phyloP scores from a whole-genome alignment of 2,797 vertebrate species.

The Sebastes wilsoni region DNA sequence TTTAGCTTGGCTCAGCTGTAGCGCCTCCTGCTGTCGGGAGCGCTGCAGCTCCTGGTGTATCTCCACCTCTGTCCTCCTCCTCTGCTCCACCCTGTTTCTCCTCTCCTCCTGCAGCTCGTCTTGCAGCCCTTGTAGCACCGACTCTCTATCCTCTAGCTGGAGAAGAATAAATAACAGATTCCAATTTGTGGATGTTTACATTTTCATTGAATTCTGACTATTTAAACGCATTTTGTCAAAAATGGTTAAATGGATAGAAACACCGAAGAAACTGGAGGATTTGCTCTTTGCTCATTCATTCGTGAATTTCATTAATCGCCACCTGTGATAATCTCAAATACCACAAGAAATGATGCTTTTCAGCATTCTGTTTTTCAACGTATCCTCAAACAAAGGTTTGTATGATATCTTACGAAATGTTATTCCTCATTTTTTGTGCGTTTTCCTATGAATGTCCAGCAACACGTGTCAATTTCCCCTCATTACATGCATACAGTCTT shows the following conservation, averaged over 20 bases:
- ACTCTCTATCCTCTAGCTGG: conserved; percentile 77
- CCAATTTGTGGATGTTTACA: background rate
- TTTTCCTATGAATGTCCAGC: too few species aligned
- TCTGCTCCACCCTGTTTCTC: conserved; percentile 71
- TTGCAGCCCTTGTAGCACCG: conserved; percentile 77
- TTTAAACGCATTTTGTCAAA: background rate
- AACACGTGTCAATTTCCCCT: too few species aligned
- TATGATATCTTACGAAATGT: too few species aligned
- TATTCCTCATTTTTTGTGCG: too few species aligned
- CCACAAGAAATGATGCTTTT: background rate
- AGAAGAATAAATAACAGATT: background rate
- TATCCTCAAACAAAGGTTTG: background rate
- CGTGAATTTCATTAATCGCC: background rate
- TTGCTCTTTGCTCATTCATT: background rate
- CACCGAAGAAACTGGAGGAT: background rate
- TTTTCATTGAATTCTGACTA: background rate
- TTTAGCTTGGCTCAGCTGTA: conserved; percentile 80
- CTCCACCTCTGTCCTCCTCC: conserved; percentile 61
- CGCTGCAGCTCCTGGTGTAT: conserved; percentile 70
- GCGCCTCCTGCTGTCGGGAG: conserved; percentile 77
- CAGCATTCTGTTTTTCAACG: background rate
- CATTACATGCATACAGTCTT: too few species aligned
- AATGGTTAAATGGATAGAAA: background rate
- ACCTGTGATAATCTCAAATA: background rate
- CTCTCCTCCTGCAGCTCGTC: conserved; percentile 79